Base-by-base conservation (phyloP, 2,888 invertebrate genomes). In the Eupithecia subumbrata region DNA sequence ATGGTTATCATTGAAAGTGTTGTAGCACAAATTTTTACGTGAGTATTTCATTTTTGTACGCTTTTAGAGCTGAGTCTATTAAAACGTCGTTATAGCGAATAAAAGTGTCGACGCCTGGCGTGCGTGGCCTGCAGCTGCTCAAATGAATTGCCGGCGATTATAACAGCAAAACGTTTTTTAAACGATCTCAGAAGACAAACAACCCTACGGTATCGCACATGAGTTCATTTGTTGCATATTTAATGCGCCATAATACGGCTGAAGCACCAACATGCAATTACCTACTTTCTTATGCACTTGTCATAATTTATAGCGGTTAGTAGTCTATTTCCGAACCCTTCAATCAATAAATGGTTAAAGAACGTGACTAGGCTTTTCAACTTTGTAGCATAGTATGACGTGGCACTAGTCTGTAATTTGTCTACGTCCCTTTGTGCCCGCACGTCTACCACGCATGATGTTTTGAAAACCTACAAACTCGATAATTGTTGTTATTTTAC, bases 1-100 rank as follows among this genome's bases (percentile, higher is more conserved):
- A 99, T 96, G 99, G 99, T 96, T 98, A 98, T 96, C 98, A 98
- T 97, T 98, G 97, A 97, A 95, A 95, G 96, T 92, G 93, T 94
- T 91, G 89, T 92, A 95, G 94, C 93, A 94, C 93, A 94, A 94
- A 93, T 92, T 91, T 93, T 91, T 91, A 93, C 92, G 95, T 95
- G 85, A 95, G 95, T 95, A 94, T 91, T 87, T 88, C 72, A 88
- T 91, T 88, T 87, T 87, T 86, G 85, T 83, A 82, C 85, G 82
- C 84, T 86, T 86, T 87, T 87, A 84, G 85, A 82, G 86, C 82
- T 78, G 81, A 85, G 86, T 88, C 84, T 90, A 91, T 91, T 91
- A 92, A 90, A 92, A 89, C 87, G 87, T 91, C 89, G 86, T 91
- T 91, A 91, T 76, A 86, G 84, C 81, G 81, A 89, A 87, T 90